Conservation (phyloP, 2,797 vertebrate genomes). For the Hyperoplus immaculatus region DNA sequence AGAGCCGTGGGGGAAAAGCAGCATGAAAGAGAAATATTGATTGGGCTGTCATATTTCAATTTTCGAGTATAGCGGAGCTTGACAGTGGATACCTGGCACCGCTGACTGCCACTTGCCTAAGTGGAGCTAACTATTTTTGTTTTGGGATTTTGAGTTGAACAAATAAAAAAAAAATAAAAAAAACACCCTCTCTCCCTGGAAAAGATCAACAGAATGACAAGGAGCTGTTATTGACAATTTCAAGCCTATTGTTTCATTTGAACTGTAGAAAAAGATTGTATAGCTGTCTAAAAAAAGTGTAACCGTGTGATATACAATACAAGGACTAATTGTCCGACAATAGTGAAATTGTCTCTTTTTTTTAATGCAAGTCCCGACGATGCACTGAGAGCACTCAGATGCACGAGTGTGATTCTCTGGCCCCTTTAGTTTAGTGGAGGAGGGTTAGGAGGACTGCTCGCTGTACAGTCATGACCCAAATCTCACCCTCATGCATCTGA, state of each 20-base stretch:
- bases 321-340: neutral
- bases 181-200: constrained; percentile 16
- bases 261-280: neutral
- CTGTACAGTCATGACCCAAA: constrained; percentile 77
- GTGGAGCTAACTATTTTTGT: constrained; percentile 65
- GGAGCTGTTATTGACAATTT: neutral
- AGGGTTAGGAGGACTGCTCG: constrained; percentile 47
- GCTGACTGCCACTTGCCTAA: constrained; percentile 73
- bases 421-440: constrained; percentile 25
- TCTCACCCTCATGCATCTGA: constrained; percentile 76
- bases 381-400: constrained; percentile 11
- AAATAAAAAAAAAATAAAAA: constrained; percentile 42
- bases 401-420: constrained; percentile 13
- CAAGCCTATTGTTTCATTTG: neutral
- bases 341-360: neutral
- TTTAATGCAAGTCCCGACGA: constrained; percentile 20
- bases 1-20: constrained; percentile 76
- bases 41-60: constrained; percentile 82
- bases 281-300: neutral
- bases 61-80: constrained; percentile 74
- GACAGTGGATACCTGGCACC: constrained; percentile 76
- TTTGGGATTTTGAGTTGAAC: constrained; percentile 35
- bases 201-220: neutral
- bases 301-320: neutral
- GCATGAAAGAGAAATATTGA: constrained; percentile 81